phyloP scores from a whole-genome alignment of 2,797 vertebrate genomes.

The Thamnophis elegans region DNA sequence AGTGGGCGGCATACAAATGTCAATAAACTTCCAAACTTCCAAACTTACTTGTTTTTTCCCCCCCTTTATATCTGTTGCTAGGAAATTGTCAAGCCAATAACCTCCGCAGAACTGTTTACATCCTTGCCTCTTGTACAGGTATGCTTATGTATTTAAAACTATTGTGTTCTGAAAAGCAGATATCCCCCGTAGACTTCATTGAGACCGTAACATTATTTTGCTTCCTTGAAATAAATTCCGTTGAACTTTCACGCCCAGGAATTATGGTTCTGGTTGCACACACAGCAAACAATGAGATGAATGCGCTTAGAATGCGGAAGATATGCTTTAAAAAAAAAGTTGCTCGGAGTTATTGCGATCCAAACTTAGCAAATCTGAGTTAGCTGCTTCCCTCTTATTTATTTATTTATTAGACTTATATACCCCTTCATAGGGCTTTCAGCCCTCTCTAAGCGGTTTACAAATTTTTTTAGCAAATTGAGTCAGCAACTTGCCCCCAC shows the following conservation, averaged over 20 bases:
- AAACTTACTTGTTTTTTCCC: too few relatives aligned
- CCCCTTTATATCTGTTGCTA: conserved; percentile 48
- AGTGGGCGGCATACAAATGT: too few relatives aligned
- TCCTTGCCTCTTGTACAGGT: conserved; percentile 78
- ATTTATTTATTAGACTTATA: too few relatives aligned
- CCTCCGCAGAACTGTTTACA: conserved; percentile 71
- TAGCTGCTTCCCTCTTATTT: background rate
- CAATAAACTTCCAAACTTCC: too few relatives aligned
- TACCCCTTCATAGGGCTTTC: too few relatives aligned
- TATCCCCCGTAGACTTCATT: background rate
- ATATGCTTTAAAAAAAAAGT: background rate
- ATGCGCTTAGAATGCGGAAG: background rate
- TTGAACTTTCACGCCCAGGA: background rate
- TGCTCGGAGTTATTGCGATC: background rate
- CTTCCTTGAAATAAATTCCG: background rate
- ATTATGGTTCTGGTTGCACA: background rate
- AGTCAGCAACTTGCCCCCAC: too few relatives aligned
- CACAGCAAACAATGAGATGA: background rate
- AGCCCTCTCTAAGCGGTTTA: too few relatives aligned
- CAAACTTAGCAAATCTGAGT: background rate
- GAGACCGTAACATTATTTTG: background rate
- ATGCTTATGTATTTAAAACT: conserved; percentile 28
- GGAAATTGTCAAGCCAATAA: conserved; percentile 77
- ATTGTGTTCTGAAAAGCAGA: background rate
- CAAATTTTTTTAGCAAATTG: too few relatives aligned